These are phyloP conservation scores for Helobdella robusta DNA, from an alignment of 2,888 invertebrate species.

Conservation along the genomic window DNA sequence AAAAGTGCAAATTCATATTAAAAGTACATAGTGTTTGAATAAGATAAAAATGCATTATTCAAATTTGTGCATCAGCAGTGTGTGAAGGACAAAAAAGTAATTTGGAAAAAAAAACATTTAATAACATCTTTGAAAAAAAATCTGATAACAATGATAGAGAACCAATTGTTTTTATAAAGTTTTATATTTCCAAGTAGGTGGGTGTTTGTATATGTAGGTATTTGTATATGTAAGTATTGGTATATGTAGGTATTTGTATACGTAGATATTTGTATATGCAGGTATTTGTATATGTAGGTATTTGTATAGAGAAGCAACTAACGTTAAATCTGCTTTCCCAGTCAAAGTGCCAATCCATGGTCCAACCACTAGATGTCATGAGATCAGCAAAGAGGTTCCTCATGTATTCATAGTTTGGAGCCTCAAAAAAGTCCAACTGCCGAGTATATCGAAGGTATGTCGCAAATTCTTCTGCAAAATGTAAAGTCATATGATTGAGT, in stretches of 20 bases:
- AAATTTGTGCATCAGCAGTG: no score
- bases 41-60: no score
- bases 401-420: conserved; percentile 97
- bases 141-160: no score
- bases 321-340: conserved; percentile 43
- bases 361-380: conserved; percentile 47
- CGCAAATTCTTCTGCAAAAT: conserved; percentile 80
- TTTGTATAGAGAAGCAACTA: conserved; percentile 20
- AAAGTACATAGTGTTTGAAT: no score
- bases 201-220: no score
- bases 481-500: background rate
- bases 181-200: no score
- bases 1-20: no score
- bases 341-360: conserved; percentile 49
- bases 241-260: conserved; percentile 27
- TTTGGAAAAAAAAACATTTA: no score
- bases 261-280: conserved; percentile 28
- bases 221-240: conserved; percentile 28
- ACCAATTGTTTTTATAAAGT: no score
- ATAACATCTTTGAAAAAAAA: no score
- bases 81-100: no score
- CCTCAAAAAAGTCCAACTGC: conserved; percentile 96
- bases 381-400: conserved; percentile 74
- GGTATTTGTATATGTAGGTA: conserved; percentile 26
- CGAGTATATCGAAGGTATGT: conserved; percentile 92